Percentiles rank a stretch among this genome's conserved stretches.
phyloP scores from a whole-genome alignment of 2,113 vertebrate species.

The Lycocorax pyrrhopterus region DNA sequence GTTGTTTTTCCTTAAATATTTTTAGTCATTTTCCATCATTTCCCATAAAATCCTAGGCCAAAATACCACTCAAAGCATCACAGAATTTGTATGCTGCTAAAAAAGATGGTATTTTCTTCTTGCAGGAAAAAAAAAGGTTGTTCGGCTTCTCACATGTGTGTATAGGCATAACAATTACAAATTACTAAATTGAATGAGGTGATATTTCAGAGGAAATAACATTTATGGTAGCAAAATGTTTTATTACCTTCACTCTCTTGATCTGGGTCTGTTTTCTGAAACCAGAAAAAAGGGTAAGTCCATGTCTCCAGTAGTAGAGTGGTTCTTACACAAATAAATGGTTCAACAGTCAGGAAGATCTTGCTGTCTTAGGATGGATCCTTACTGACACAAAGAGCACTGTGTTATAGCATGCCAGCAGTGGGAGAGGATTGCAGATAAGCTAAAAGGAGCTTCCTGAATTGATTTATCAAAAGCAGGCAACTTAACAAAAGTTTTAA shows the following conservation, averaged over 20 bases:
- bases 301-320: neutral
- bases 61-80: neutral
- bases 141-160: neutral
- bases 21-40: conserved; percentile 21
- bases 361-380: neutral
- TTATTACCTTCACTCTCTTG: conserved; percentile 7
- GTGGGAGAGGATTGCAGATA: neutral
- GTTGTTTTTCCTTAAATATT: neutral
- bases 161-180: neutral
- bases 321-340: neutral
- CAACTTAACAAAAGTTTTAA: neutral
- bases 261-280: neutral
- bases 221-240: neutral
- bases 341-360: neutral
- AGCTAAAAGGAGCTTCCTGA: neutral
- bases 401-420: neutral
- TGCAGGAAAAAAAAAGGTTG: neutral
- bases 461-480: neutral
- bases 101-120: neutral
- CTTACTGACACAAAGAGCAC: neutral
- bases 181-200: neutral
- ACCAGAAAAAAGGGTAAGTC: neutral
- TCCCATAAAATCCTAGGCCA: neutral
- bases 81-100: neutral
- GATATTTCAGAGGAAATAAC: neutral